phyloP scores from a whole-genome alignment of 2,888 invertebrate genomes.

The Rhodophaea formosa region DNA sequence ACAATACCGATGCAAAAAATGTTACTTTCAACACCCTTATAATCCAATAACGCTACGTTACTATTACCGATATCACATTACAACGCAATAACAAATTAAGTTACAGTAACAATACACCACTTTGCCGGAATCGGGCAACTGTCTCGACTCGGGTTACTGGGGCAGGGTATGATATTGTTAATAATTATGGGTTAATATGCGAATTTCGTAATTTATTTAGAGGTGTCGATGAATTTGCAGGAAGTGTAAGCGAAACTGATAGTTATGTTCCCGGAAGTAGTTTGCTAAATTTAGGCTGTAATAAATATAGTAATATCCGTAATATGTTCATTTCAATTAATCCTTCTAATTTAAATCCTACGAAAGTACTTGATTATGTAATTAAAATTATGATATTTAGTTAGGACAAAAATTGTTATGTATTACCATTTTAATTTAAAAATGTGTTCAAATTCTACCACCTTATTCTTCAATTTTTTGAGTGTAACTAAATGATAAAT shows the following conservation, averaged over 20 bases:
- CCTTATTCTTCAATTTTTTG: too few relatives aligned
- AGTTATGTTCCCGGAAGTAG: not conserved
- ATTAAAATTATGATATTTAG: too few relatives aligned
- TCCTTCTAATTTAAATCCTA: too few relatives aligned
- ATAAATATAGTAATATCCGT: too few relatives aligned
- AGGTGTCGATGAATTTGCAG: constrained; percentile 23
- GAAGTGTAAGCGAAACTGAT: constrained; percentile 25
- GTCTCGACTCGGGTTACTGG: not conserved
- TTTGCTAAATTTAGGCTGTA: not conserved
- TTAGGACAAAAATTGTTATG: too few relatives aligned
- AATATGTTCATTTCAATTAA: too few relatives aligned
- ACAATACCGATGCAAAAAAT: not conserved
- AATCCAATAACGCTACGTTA: constrained; percentile 13
- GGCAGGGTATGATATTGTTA: not conserved
- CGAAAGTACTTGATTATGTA: too few relatives aligned
- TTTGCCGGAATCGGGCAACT: not conserved
- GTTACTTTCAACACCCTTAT: constrained; percentile 10
- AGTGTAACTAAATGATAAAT: too few relatives aligned
- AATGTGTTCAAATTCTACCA: too few relatives aligned
- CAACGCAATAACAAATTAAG: constrained; percentile 20
- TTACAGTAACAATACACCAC: constrained; percentile 8
- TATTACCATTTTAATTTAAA: too few relatives aligned
- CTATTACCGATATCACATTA: constrained; percentile 12
- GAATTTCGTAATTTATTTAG: constrained; percentile 1
- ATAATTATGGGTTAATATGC: not conserved